Evolutionary conservation across 2,113 vertebrate genomes (phyloP).

Genomic region (Neolamprologus variostigma): DNA sequence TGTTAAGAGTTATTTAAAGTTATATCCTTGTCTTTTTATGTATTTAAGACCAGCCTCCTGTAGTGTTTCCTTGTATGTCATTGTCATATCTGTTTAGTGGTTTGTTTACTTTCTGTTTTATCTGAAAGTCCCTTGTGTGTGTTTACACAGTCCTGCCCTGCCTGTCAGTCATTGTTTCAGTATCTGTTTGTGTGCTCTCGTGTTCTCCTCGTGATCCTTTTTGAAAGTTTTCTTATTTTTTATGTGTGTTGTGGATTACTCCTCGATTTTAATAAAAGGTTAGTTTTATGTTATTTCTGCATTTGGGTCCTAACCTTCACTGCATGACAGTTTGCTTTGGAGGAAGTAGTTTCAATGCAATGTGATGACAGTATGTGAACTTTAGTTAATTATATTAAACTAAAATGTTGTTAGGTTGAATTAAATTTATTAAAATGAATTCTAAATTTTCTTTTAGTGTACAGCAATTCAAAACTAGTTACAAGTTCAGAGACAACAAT

Average conservation of each 20-base stretch:
- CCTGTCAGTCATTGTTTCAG: not conserved
- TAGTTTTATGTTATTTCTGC: not conserved
- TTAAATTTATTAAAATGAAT: not conserved
- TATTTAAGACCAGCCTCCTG: not conserved
- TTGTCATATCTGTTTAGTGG: not conserved
- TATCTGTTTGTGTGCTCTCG: not conserved
- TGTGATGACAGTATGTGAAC: not conserved
- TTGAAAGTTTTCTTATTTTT: not conserved
- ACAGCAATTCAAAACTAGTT: not conserved
- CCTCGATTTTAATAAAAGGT: not conserved
- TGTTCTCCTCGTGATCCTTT: not conserved
- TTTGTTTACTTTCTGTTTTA: not conserved
- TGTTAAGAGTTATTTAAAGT: not conserved
- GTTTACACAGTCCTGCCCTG: not conserved
- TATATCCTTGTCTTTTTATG: not conserved
- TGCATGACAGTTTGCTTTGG: not conserved
- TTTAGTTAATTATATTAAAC: not conserved
- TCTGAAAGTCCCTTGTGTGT: not conserved
- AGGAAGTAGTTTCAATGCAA: not conserved
- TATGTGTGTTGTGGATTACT: not conserved
- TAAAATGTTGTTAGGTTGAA: not conserved
- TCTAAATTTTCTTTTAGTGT: fast-evolving
- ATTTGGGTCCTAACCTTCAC: no score
- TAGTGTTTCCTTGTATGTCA: not conserved
- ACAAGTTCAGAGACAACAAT: not conserved